phyloP scores from a whole-genome alignment of 2,888 invertebrate species.

The Cantharis rustica region DNA sequence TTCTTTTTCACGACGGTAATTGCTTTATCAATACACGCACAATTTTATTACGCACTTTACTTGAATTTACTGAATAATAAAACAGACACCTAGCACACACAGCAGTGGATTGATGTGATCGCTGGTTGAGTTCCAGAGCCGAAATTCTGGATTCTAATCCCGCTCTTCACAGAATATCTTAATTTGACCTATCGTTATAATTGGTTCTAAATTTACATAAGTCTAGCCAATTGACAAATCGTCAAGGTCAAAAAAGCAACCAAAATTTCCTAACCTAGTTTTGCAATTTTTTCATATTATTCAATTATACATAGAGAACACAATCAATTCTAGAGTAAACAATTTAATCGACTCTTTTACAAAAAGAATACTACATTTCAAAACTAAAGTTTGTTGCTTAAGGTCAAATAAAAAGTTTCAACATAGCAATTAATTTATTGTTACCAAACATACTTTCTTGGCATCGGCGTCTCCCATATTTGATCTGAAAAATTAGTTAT shows the following conservation, averaged over 20 bases:
- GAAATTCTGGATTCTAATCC: no score
- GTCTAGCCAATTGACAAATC: no score
- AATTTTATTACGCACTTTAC: not conserved
- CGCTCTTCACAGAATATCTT: no score
- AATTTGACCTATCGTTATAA: no score
- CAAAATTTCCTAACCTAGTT: not conserved
- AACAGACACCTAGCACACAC: not conserved
- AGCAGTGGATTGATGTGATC: no score
- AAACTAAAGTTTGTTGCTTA: not conserved
- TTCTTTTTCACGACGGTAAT: not conserved
- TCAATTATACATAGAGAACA: not conserved
- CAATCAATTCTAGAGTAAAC: not conserved
- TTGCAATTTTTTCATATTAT: not conserved
- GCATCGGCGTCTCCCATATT: not conserved
- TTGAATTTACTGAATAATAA: not conserved
- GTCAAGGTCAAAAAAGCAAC: no score
- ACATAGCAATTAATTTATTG: not conserved
- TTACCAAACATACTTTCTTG: not conserved
- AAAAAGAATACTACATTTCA: not conserved
- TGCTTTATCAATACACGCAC: not conserved
- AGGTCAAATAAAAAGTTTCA: not conserved
- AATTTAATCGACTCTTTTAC: not conserved
- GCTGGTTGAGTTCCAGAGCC: no score
- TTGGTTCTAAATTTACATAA: no score
- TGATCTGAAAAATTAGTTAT: not conserved